Base-by-base conservation (phyloP, 2,797 vertebrate species). In the Rhinichthys osculus region DNA sequence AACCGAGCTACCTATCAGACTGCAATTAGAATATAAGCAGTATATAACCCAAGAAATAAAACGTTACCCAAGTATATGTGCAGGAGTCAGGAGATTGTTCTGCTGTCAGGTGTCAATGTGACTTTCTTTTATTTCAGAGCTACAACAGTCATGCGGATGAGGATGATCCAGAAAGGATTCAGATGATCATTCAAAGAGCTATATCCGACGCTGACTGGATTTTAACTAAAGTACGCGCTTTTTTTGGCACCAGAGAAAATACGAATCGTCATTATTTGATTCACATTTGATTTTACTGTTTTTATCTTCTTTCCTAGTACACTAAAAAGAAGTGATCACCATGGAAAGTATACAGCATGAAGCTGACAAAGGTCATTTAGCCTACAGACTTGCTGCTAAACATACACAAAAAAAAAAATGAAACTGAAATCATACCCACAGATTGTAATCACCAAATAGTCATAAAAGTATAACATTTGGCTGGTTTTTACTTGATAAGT, bases 61-160 rank as follows among this genome's bases (percentile, higher is more conserved):
- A 27, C 27, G 27, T 27, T 4, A 35, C 4, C 35, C 35, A 35
- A 35, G 30, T 19, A 5, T 13, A 17, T 64, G 35, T 38, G 50
- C 62, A 42, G 5, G 47, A 50, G 38, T 27, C 27, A 27, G 27
- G 27, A 27, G 27, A 27, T 27, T 27, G 16, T 44, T 11, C 27
- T 4, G 0, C 30, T 44, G 47, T 47, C 76, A 33, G 44, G 10
- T 66, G 23, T 66, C 3, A 66, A 64, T 23, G 70, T 38, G 21
- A 66, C 16, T 47, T 47, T 21, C 1, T 54, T 33, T 1, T 71
- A 4, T 77, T 70, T 30, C 86, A 96, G 95, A 90, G 95, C 83
- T 96, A 91, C 87, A 95, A 90, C 47, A 95, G 95, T 80, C 95
- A 96, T 77, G 88, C 90, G 0, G 95, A 96, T 81, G 95, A 96